Base-by-base conservation (phyloP, 2,888 invertebrate genomes). In the Drosophila algonquin region DNA sequence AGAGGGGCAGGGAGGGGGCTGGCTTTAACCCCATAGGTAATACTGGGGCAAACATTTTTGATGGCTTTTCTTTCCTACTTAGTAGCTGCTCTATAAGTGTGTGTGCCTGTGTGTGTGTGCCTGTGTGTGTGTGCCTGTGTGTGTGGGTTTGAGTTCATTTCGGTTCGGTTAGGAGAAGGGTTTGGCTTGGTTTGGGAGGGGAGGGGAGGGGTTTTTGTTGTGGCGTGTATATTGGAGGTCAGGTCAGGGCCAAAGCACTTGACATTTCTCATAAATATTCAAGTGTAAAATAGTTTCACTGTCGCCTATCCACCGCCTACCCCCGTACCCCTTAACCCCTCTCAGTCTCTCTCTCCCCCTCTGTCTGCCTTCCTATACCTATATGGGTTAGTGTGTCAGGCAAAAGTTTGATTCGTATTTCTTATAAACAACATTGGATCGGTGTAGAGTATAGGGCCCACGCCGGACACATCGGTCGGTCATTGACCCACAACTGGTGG, bases 181-280 rank as follows among this genome's bases (percentile, higher is more conserved):
- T 44, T 45, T 48, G 65, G 24, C n/a, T 1, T 40, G 7, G 21
- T 3, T 21, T 21, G 21, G 21, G 21, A 3, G 65, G 48, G 55
- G 40, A 3, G 3, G 21, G 21, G 21, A 3, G 65, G 48, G 55
- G 40, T 50, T 50, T 40, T 14, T 6, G 27, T 27, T 30, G 50
- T 65, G 44, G 65, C 67, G 54, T 77, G 64, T 57, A 70, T 71
- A 67, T 64, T 76, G 79, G 84, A 89, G 89, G 89, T 89, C 83
- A 89, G 89, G 89, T 90, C 90, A 90, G 84, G 90, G 89, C 86
- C 79, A 82, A 63, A 62, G 73, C 75, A 76, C 82, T 89, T 90
- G 90, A 90, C 89, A 90, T 90, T 90, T 87, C 57, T 63, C 69
- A 76, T 75, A 76, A 72, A 72, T 72, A 72, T 64, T 63, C 53